Conservation (phyloP, 2,888 invertebrate species). For the Dorcus hopei region DNA sequence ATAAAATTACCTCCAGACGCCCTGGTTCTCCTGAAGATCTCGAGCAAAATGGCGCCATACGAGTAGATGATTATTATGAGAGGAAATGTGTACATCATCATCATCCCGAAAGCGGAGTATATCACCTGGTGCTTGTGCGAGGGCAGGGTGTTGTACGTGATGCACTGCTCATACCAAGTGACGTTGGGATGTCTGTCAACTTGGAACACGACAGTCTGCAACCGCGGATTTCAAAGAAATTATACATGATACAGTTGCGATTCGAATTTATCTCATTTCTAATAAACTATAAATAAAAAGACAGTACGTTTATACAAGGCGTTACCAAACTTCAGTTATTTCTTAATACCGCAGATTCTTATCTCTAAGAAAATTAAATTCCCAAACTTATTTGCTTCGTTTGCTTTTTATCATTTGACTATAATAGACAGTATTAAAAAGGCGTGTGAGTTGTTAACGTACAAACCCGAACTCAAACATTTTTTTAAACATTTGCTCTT, state of each 20-base stretch:
- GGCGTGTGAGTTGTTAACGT: too few species aligned
- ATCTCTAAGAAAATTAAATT: too few species aligned
- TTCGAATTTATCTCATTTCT: background rate
- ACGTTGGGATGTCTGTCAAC: conserved; percentile 79
- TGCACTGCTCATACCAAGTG: conserved; percentile 87
- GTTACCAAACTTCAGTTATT: too few species aligned
- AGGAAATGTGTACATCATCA: conserved; percentile 84
- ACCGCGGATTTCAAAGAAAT: conserved; percentile 20
- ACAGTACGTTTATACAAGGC: too few species aligned
- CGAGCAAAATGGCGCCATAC: conserved; percentile 82
- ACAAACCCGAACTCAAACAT: too few species aligned
- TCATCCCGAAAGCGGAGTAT: conserved; percentile 80
- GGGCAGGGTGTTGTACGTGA: conserved; percentile 79
- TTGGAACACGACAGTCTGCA: conserved; percentile 79
- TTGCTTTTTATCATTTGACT: too few species aligned
- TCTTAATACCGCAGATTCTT: too few species aligned
- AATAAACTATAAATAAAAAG: too few species aligned
- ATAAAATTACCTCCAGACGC: conserved; percentile 56
- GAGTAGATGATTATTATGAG: conserved; percentile 81
- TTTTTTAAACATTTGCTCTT: too few species aligned
- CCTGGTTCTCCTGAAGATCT: conserved; percentile 73
- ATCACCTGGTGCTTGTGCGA: conserved; percentile 69
- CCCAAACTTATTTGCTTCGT: too few species aligned
- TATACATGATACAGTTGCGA: too few species aligned
- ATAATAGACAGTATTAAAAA: too few species aligned